Evolutionary conservation across 2,113 vertebrate genomes (phyloP), one percentile per base, ranked within the genome.

Genomic region (Clarias batrachus): DNA sequence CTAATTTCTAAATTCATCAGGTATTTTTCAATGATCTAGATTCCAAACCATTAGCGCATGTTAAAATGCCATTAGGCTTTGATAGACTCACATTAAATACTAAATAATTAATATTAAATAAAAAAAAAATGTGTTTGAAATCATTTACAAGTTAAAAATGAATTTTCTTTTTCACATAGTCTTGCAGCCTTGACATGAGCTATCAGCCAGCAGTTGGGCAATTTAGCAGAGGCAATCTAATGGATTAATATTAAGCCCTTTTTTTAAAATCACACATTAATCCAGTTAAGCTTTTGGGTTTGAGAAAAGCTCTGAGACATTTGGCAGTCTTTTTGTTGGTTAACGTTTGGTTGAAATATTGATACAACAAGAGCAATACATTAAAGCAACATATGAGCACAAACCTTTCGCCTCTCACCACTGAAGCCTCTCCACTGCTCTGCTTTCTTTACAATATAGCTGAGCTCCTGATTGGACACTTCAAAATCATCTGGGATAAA

Each of bases 381-480:
- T 25, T 27, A 23, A 25, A 25, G 19, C 52, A 33, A 78, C 37
- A 56, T 57, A 66, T 77, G 12, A 33, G 17, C 62, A 88, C 96
- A 94, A 91, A 98, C 97, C 96, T 97, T 95, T 16, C 95, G 95
- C 89, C 97, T 96, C 91, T 98, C 97, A 63, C 97, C 97, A 0
- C 89, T 94, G 91, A 94, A 93, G 87, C 97, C 97, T 93, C 97
- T 94, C 98, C 98, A 99, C 87, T 97, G 97, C 90, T 96, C 94
- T 16, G 96, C 94, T 60, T 95, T 97, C 91, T 97, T 97, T 63
- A 98, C 92, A 57, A 97, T 94, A 89, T 95, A 96, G 92, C 94
- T 97, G 84, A 99, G 92, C 83, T 99, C 97, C 93, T 97, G 97
- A 90, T 91, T 96, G 86, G 98, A 99, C 90, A 99, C 92, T 93